These are phyloP conservation scores for Physella acuta DNA, from an alignment of 1,140 invertebrate species.

Conservation along the genomic window DNA sequence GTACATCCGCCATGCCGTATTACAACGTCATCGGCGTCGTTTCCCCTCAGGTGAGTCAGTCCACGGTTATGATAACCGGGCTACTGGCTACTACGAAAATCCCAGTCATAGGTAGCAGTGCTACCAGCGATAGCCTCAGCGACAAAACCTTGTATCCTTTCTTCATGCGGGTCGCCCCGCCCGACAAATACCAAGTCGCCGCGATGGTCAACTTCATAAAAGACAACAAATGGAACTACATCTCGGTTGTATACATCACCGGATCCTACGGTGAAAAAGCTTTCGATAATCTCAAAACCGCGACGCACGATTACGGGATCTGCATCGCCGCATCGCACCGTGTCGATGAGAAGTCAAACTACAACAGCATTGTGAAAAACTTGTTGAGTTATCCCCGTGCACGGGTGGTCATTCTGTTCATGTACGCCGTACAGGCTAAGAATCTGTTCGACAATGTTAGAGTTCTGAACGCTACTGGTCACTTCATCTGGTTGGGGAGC, in stretches of 20 bases:
- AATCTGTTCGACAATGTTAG: neutral
- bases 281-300: slow-evolving; percentile 68
- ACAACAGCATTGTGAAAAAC: neutral
- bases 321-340: slow-evolving; percentile 67
- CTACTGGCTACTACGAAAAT: slow-evolving; percentile 68
- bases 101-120: slow-evolving; percentile 61
- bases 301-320: slow-evolving; percentile 70
- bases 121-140: slow-evolving; percentile 33
- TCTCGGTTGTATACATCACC: slow-evolving; percentile 70
- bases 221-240: slow-evolving; percentile 70
- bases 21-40: slow-evolving; percentile 4
- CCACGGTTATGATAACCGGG: slow-evolving; percentile 59
- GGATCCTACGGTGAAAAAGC: slow-evolving; percentile 72
- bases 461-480: neutral
- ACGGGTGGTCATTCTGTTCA: slow-evolving; percentile 9
- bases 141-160: slow-evolving; percentile 32
- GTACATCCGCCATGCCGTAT: neutral
- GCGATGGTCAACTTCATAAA: slow-evolving; percentile 71
- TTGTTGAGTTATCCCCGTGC: neutral
- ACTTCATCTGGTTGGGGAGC: slow-evolving; percentile 14
- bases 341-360: neutral
- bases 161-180: slow-evolving; percentile 36
- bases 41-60: neutral
- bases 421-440: neutral
- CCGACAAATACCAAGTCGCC: slow-evolving; percentile 63